Conservation (phyloP, 2,797 vertebrate genomes). For the Podarcis lilfordi region DNA sequence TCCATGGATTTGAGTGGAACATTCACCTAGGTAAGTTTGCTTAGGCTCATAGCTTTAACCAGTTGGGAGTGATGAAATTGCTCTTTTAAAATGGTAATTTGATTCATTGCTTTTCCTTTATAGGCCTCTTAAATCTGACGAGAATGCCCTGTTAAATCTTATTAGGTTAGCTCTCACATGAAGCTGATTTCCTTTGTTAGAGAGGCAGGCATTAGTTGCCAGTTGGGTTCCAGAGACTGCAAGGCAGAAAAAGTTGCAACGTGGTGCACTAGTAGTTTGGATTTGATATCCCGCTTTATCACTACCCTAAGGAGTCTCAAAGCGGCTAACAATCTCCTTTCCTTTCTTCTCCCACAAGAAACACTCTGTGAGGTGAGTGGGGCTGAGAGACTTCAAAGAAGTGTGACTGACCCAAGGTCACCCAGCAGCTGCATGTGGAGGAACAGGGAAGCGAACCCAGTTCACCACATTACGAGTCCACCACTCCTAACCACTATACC, state of each 20-base stretch:
- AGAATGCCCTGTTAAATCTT: neutral
- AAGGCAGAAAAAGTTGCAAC: neutral
- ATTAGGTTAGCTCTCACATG: constrained; percentile 7
- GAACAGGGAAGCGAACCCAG: too few species aligned
- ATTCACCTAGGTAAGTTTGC: neutral
- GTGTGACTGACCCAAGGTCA: too few species aligned
- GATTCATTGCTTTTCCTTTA: neutral
- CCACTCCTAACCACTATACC: too few species aligned
- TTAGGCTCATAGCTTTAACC: neutral
- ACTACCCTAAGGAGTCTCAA: too few species aligned
- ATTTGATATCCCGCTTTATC: too few species aligned
- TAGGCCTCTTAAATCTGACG: neutral
- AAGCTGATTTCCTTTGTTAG: neutral
- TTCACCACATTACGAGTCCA: too few species aligned
- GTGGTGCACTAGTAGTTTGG: neutral
- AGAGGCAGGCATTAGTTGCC: neutral
- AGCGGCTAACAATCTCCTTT: too few species aligned
- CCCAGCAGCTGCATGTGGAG: too few species aligned
- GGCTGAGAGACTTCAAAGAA: too few species aligned
- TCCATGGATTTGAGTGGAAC: neutral
- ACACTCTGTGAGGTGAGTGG: too few species aligned
- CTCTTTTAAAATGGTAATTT: neutral
- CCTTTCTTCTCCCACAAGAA: too few species aligned
- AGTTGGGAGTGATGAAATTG: constrained; percentile 14
- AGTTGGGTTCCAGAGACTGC: neutral